These are phyloP conservation scores for Rhyacophila brunnea DNA, from an alignment of 1,140 invertebrate species.

Conservation along the genomic window DNA sequence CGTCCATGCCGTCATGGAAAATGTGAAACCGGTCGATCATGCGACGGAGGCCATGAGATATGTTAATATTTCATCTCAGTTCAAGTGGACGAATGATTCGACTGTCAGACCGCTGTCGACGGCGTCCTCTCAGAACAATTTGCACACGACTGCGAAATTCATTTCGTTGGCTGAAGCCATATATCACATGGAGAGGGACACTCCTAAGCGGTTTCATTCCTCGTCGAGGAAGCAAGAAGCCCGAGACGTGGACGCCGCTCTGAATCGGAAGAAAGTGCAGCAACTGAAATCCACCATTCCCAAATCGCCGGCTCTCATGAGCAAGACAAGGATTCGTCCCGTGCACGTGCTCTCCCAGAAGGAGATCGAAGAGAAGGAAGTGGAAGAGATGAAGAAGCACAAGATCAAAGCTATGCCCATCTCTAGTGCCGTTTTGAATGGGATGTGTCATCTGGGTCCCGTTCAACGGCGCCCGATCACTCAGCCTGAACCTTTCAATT, in stretches of 20 bases:
- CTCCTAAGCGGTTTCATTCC: conserved; percentile 46
- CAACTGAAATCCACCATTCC: conserved; percentile 41
- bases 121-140: conserved; percentile 14
- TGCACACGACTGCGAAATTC: conserved; percentile 34
- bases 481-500: conserved; percentile 39
- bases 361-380: conserved; percentile 40
- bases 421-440: conserved; percentile 33
- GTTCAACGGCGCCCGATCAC: conserved; percentile 40
- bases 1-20: conserved; percentile 20
- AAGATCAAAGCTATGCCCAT: conserved; percentile 42
- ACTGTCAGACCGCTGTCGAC: conserved; percentile 7
- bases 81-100: too few relatives aligned
- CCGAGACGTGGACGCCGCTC: conserved; percentile 29
- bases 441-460: conserved; percentile 33
- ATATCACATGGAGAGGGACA: conserved; percentile 44
- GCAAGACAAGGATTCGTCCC: conserved; percentile 40
- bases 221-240: conserved; percentile 35
- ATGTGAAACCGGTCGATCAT: background rate
- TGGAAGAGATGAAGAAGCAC: conserved; percentile 40
- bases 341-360: conserved; percentile 37
- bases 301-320: conserved; percentile 43
- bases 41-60: too few relatives aligned
- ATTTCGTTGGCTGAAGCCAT: conserved; percentile 49
- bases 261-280: conserved; percentile 24
- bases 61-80: too few relatives aligned